Evolutionary conservation across 1,140 invertebrate species (phyloP), one percentile per base, ranked within the genome.

Genomic region (Musca domestica): DNA sequence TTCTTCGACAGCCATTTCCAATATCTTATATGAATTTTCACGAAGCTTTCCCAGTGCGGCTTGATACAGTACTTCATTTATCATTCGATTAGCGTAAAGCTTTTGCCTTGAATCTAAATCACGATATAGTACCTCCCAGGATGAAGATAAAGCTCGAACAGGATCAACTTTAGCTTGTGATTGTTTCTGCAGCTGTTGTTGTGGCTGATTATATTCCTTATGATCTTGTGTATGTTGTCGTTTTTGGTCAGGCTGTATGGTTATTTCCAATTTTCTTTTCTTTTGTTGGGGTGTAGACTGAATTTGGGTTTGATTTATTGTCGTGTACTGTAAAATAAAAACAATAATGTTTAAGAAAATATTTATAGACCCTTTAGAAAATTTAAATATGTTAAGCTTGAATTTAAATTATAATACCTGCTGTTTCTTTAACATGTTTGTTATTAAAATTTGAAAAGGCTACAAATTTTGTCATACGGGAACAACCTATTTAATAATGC

Each of bases 11-110:
- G 34, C 34, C 34, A 12, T 41, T 41, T 66, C 47, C 48, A 66
- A 46, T 10, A 49, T 10, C 20, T 66, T 66, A 25, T 66, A 66
- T 9, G 66, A 67, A 51, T 56, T 30, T 2, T 34, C 51, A 12
- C 34, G n/a, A 4, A 67, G 22, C 1, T 41, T 49, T 3, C 66
- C 66, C 12, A 67, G 23, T 5, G 49, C 54, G 19, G 48, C 66
- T 22, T 67, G 66, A 41, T 56, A 67, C 51, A 67, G 46, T 14
- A 67, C 34, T 20, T 67, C 66, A 23, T 46, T 67, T 15, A 67
- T 67, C 10, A 52, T 52, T 14, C 54, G 52, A 14, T 67, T 54
- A 0, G 66, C 66, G 17, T 67, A 67, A 2, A 67, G 54, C 19
- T 58, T 51, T 22, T 67, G 66, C 14, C 46, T 17, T 7, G 34